Conservation (phyloP, 2,113 vertebrate genomes). For the Picathartes gymnocephalus region DNA sequence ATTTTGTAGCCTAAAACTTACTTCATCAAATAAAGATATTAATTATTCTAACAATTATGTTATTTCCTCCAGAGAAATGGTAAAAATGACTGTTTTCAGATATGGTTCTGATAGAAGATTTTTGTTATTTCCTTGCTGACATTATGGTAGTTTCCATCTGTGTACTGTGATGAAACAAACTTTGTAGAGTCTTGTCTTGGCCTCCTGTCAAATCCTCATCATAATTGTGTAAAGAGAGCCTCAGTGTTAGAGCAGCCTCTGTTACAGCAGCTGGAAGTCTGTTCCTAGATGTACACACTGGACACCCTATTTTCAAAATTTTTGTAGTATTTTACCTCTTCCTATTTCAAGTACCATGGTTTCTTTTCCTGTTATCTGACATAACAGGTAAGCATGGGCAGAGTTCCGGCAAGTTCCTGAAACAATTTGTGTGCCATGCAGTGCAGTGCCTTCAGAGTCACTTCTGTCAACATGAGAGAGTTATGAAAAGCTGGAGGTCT, state of each 20-base stretch:
- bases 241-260: background rate
- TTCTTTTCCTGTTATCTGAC: background rate
- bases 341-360: background rate
- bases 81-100: background rate
- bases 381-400: background rate
- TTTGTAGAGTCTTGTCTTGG: background rate
- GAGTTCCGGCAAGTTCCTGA: background rate
- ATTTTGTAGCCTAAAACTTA: background rate
- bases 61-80: background rate
- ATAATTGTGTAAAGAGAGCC: background rate
- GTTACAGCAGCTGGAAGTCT: background rate
- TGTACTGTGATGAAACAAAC: background rate
- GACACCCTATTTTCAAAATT: background rate
- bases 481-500: background rate
- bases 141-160: background rate
- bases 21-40: background rate
- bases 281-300: background rate
- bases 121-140: background rate
- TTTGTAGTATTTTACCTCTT: background rate
- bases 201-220: background rate
- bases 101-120: background rate
- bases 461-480: background rate
- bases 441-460: background rate
- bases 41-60: background rate
- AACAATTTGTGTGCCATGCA: background rate